phyloP scores from a whole-genome alignment of 2,888 invertebrate genomes.

The Lottia gigantea region DNA sequence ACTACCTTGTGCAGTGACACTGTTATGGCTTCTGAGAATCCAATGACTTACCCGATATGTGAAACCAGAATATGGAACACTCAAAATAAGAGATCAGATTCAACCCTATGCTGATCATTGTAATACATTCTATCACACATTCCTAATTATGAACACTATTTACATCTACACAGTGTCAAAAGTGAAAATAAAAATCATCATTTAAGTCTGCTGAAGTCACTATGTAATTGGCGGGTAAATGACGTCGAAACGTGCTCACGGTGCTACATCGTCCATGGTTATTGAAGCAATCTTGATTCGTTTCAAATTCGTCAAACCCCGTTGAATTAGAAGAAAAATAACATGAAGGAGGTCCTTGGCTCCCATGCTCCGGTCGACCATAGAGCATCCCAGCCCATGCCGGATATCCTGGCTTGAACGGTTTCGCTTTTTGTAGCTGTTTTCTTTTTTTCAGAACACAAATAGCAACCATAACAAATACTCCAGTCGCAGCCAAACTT shows the following conservation, averaged over 20 bases:
- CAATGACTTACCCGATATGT: no score
- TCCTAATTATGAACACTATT: no score
- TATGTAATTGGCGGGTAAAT: constrained; percentile 29
- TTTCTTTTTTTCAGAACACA: constrained; percentile 18
- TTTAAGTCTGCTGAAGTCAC: constrained; percentile 25
- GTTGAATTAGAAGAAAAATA: constrained; percentile 23
- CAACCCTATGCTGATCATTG: no score
- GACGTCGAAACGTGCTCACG: constrained; percentile 26
- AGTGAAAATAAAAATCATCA: constrained; percentile 29
- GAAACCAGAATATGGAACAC: no score
- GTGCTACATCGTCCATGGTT: constrained; percentile 24
- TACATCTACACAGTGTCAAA: neutral
- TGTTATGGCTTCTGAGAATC: no score
- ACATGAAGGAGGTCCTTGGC: constrained; percentile 22
- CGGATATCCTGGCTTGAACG: constrained; percentile 24
- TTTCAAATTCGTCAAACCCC: constrained; percentile 20
- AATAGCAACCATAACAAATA: constrained; percentile 26
- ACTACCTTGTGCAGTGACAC: no score
- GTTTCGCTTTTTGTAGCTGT: constrained; percentile 15
- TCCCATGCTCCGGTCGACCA: constrained; percentile 14
- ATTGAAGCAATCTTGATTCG: constrained; percentile 10
- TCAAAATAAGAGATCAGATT: no score
- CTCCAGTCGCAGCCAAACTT: constrained; percentile 24
- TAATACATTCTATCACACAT: no score
- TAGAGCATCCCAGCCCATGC: constrained; percentile 25